Evolutionary conservation across 2,888 invertebrate species (phyloP).

Genomic region (Apamea monoglypha): DNA sequence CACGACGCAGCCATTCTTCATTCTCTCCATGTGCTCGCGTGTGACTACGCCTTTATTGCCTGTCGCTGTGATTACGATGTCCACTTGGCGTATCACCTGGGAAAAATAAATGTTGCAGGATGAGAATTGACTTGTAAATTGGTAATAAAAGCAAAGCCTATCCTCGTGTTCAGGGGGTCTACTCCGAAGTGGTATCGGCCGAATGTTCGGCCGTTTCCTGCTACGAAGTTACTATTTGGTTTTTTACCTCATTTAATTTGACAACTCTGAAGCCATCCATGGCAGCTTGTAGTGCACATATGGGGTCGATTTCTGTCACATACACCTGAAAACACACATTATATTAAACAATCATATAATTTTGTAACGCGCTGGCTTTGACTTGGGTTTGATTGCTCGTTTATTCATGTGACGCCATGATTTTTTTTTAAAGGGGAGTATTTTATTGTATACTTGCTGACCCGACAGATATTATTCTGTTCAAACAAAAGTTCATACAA

Average conservation of each 20-base stretch:
- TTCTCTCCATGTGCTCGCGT: constrained; percentile 98
- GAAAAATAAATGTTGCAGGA: neutral
- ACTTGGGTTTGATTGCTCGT: too few species aligned
- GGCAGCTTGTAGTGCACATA: constrained; percentile 98
- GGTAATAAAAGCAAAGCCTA: neutral
- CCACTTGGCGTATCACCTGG: constrained; percentile 97
- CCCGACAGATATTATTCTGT: too few species aligned
- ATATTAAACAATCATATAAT: too few species aligned
- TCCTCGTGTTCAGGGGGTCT: too few species aligned
- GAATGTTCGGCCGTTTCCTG: too few species aligned
- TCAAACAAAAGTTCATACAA: too few species aligned
- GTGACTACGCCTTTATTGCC: constrained; percentile 99
- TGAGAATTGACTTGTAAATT: neutral
- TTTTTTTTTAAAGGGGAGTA: too few species aligned
- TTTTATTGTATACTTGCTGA: too few species aligned
- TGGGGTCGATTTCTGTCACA: constrained; percentile 98
- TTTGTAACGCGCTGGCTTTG: too few species aligned
- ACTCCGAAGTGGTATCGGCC: too few species aligned
- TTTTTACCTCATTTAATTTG: constrained; percentile 98
- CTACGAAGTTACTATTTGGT: too few species aligned
- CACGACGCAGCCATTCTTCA: constrained; percentile 98
- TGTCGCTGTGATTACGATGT: constrained; percentile 99
- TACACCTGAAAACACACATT: constrained; percentile 83
- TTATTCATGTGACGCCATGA: too few species aligned
- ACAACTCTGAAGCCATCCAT: constrained; percentile 99